These are phyloP conservation scores for Platypus cylindrus DNA, from an alignment of 2,888 invertebrate genomes.

Conservation along the genomic window DNA sequence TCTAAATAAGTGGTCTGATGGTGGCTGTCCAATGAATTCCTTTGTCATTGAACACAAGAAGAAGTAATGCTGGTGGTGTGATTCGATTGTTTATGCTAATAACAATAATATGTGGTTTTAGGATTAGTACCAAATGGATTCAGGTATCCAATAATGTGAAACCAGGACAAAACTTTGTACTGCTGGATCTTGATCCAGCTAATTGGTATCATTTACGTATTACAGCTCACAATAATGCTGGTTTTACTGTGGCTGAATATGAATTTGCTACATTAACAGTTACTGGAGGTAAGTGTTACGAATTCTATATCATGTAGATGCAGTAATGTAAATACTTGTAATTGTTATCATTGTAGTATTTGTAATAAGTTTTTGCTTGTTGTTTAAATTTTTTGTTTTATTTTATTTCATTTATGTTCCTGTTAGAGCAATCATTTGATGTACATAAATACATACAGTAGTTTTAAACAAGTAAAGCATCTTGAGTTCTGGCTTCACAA, in stretches of 20 bases:
- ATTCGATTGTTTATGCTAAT: not conserved
- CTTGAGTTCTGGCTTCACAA: no score
- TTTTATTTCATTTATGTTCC: conserved; percentile 2
- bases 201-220: conserved; percentile 88
- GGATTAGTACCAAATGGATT: conserved; percentile 80
- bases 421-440: not conserved
- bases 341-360: no score
- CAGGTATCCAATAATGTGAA: conserved; percentile 89
- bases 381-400: conserved; percentile 4
- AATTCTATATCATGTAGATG: no score
- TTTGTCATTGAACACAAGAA: conserved; percentile 92
- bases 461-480: no score
- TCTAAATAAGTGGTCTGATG: conserved; percentile 86
- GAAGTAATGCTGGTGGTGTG: conserved; percentile 44
- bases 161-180: conserved; percentile 80
- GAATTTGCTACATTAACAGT: conserved; percentile 90
- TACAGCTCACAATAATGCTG: conserved; percentile 90
- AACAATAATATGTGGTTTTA: conserved; percentile 27
- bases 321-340: no score
- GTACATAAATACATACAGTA: no score
- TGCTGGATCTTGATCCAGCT: conserved; percentile 83
- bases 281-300: conserved; percentile 77
- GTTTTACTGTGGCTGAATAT: conserved; percentile 88
- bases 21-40: conserved; percentile 90
- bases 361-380: conserved; percentile 7